Percentiles rank a stretch among this genome's conserved stretches.
Conservation (phyloP, 2,888 invertebrate genomes). For the Leptinotarsa tumamoca region DNA sequence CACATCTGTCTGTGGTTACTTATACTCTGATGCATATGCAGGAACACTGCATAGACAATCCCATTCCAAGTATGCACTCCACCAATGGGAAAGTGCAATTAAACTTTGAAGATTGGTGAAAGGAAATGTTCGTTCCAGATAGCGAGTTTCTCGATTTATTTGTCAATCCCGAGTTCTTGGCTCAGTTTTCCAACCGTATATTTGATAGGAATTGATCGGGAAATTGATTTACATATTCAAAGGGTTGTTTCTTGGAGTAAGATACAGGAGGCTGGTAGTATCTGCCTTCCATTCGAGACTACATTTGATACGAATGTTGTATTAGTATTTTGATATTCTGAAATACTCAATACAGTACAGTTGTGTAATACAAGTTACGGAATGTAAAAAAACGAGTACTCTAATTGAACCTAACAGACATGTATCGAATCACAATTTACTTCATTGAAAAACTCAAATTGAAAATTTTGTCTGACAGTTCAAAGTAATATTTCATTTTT, state of each 20-base stretch:
- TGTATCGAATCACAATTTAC: too few species aligned
- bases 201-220: background rate
- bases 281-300: too few species aligned
- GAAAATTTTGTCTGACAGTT: too few species aligned
- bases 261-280: too few species aligned
- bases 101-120: slow-evolving; percentile 40
- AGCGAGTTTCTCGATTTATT: slow-evolving; percentile 34
- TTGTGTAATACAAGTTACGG: too few species aligned
- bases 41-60: slow-evolving; percentile 38
- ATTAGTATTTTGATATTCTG: too few species aligned
- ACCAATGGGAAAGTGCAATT: slow-evolving; percentile 44
- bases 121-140: slow-evolving; percentile 28
- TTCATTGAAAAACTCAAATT: too few species aligned
- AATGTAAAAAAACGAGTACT: too few species aligned
- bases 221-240: slow-evolving; percentile 14
- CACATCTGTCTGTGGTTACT: slow-evolving; percentile 14
- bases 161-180: slow-evolving; percentile 31
- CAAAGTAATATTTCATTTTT: too few species aligned
- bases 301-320: too few species aligned
- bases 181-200: slow-evolving; percentile 26
- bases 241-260: background rate
- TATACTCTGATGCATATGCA: slow-evolving; percentile 25
- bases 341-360: too few species aligned
- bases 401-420: too few species aligned
- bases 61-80: slow-evolving; percentile 39